Percentiles rank a stretch among this genome's conserved stretches.
phyloP scores from a whole-genome alignment of 2,113 vertebrate species.

The Eublepharis macularius region DNA sequence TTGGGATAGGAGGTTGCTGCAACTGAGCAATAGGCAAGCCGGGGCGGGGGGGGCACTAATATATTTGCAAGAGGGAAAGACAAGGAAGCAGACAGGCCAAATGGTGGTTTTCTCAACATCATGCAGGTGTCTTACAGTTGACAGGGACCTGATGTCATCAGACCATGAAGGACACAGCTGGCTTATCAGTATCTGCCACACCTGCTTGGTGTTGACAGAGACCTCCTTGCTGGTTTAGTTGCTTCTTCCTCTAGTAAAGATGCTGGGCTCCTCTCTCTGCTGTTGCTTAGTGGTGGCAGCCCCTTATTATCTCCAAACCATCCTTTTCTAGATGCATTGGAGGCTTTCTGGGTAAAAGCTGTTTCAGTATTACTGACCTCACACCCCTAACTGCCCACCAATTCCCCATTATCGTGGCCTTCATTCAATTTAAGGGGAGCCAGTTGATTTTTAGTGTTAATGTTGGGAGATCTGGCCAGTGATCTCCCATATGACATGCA shows the following conservation, averaged over 20 bases:
- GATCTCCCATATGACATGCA: no score
- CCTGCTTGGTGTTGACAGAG: not conserved
- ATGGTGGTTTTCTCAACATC: not conserved
- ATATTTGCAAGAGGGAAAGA: not conserved
- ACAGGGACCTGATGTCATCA: not conserved
- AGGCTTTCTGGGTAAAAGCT: not conserved
- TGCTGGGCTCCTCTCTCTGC: not conserved
- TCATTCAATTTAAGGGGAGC: no score
- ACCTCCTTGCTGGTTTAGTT: no score
- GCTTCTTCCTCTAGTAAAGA: not conserved
- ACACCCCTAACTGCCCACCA: not conserved
- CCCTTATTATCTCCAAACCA: no score
- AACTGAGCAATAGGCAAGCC: not conserved
- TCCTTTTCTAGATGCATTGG: no score
- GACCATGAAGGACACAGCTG: not conserved
- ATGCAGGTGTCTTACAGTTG: not conserved
- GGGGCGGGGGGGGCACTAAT: not conserved
- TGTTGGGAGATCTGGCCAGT: no score
- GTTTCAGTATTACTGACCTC: not conserved
- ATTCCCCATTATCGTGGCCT: no score
- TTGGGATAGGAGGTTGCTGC: no score
- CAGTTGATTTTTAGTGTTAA: no score
- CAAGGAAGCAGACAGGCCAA: not conserved
- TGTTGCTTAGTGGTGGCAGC: not conserved
- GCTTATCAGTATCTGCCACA: not conserved